Evolutionary conservation across 2,113 vertebrate genomes (phyloP).

Genomic region (Pterocles gutturalis): DNA sequence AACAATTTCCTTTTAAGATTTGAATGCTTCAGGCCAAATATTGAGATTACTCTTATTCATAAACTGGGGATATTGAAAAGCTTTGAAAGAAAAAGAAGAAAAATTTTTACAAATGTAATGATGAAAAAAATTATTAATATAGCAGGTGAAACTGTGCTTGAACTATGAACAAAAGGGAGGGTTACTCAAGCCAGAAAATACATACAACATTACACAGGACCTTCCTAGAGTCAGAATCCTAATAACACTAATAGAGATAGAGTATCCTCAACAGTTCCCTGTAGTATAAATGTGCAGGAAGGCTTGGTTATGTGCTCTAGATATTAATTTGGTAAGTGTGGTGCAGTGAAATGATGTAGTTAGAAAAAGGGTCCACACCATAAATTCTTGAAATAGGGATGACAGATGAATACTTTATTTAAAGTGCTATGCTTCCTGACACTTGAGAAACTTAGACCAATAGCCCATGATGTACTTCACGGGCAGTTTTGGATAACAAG

Average conservation of each 20-base stretch:
- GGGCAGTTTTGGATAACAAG: background rate
- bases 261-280: background rate
- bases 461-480: background rate
- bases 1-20: background rate
- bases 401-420: constrained; percentile 21
- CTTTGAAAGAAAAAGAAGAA: background rate
- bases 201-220: background rate
- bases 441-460: background rate
- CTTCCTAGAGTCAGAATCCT: background rate
- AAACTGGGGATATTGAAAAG: background rate
- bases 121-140: background rate
- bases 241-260: background rate
- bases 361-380: background rate
- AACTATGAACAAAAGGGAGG: background rate
- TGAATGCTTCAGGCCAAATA: background rate
- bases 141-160: background rate
- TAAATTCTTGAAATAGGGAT: background rate
- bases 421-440: background rate
- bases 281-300: background rate
- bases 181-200: background rate
- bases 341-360: background rate
- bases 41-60: background rate
- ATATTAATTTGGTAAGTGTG: background rate
- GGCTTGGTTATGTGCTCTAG: background rate
- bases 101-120: background rate